Conservation (phyloP, 2,797 vertebrate species). For the Strix occidentalis region DNA sequence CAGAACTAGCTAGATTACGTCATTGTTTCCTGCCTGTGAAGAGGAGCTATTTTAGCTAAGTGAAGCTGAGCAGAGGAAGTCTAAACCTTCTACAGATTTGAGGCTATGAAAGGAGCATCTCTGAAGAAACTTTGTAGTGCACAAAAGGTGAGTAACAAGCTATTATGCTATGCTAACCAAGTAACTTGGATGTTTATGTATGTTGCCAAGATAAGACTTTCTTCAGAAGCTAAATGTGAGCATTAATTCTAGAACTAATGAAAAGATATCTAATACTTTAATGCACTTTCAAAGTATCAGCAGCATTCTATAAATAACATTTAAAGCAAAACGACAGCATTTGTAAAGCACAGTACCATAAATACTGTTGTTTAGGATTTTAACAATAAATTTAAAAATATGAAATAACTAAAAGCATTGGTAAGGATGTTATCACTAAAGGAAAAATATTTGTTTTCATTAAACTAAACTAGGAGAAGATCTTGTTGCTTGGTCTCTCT, state of each 20-base stretch:
- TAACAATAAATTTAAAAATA: neutral
- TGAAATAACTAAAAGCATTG: neutral
- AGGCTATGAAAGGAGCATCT: slow-evolving; percentile 18
- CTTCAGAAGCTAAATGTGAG: neutral
- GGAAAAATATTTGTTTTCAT: neutral
- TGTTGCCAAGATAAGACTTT: neutral
- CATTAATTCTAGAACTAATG: neutral
- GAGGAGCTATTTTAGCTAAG: slow-evolving; percentile 47
- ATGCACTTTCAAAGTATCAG: neutral
- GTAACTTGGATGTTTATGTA: neutral
- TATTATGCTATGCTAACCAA: neutral
- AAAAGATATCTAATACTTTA: neutral
- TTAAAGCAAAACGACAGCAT: neutral
- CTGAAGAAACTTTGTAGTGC: neutral
- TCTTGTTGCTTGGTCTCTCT: neutral
- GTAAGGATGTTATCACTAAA: neutral
- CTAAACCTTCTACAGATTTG: slow-evolving; percentile 19
- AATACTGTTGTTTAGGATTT: neutral
- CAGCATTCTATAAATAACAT: neutral
- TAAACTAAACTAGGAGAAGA: neutral
- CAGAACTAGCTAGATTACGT: neutral
- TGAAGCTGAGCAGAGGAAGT: slow-evolving; percentile 39
- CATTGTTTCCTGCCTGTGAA: slow-evolving; percentile 64
- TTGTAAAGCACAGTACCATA: neutral
- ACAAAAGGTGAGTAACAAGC: slow-evolving; percentile 62